Base-by-base conservation (phyloP, 2,797 vertebrate species). In the Taenioides sp. region DNA sequence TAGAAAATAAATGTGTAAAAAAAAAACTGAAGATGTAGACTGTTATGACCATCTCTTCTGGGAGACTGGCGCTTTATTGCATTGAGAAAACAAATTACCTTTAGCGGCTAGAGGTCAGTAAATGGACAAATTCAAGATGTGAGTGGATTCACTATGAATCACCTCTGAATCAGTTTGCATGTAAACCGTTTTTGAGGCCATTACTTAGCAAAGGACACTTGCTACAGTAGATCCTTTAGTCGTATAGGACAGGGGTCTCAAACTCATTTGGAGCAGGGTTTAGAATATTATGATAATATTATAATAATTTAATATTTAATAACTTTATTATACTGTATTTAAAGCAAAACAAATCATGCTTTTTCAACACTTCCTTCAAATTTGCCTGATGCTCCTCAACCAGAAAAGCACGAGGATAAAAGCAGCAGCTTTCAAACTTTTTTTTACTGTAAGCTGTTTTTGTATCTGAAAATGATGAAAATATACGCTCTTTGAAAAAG, bases 1-100 rank as follows among this genome's bases (percentile, higher is more conserved):
- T n/a, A 34, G 18, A n/a, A 37, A n/a, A n/a, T 37, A 62, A 34
- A 34, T 37, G 18, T 62, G 60, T 47, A 62, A 62, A 62, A 62
- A 37, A 2, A 3, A 18, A 5, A 60, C 27, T 60, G 16, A 58
- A 14, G 16, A 20, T n/a, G 28, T 60, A n/a, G 20, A 22, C 20
- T 31, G 58, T 18, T 31, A 60, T 28, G 17, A 18, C 55, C 10
- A 27, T 4, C 7, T 28, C 58, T 17, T 6, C 58, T 31, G 58
- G 25, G 25, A 60, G 10, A n/a, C 18, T 31, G 27, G 6, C 20
- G 25, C 55, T 25, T 60, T 18, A 60, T 58, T 57, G 3, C 27
- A 60, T 20, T 18, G 55, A 47, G 43, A 47, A 16, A 16, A 47
- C 14, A 27, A 7, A 54, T 10, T 54, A n/a, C 20, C 52, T 54